phyloP scores from a whole-genome alignment of 2,797 vertebrate genomes.

The Neopelma chrysocephalum region DNA sequence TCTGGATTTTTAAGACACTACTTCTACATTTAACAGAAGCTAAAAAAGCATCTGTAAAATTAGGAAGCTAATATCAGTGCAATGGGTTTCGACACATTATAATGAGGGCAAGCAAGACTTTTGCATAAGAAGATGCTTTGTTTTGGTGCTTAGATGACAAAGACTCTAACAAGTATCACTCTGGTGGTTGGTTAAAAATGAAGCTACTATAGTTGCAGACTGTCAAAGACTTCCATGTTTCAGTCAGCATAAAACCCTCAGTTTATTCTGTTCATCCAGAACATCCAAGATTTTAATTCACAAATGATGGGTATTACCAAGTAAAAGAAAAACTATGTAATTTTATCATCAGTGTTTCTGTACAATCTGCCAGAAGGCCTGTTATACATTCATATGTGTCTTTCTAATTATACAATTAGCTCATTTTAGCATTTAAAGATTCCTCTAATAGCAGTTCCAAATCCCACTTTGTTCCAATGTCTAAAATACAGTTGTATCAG shows the following conservation, averaged over 20 bases:
- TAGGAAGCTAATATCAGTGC: not conserved
- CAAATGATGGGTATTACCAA: not conserved
- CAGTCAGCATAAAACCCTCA: not conserved
- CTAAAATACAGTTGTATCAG: not conserved
- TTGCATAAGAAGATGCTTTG: not conserved
- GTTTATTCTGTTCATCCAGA: not conserved
- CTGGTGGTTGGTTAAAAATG: not conserved
- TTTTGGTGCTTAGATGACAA: not conserved
- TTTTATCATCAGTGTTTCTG: not conserved
- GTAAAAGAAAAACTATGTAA: not conserved
- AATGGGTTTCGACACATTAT: fast-evolving
- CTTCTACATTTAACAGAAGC: not conserved
- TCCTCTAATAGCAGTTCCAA: not conserved
- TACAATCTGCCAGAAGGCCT: not conserved
- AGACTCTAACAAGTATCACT: not conserved
- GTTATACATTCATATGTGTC: not conserved
- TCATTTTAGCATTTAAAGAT: not conserved
- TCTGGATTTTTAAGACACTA: not conserved
- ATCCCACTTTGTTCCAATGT: not conserved
- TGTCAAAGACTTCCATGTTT: not conserved
- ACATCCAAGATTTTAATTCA: not conserved
- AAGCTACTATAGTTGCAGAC: not conserved
- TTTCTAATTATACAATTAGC: not conserved
- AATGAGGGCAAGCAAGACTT: not conserved
- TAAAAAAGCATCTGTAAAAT: not conserved